Conservation (phyloP, 2,113 vertebrate species). For the Ceyx margarethae region DNA sequence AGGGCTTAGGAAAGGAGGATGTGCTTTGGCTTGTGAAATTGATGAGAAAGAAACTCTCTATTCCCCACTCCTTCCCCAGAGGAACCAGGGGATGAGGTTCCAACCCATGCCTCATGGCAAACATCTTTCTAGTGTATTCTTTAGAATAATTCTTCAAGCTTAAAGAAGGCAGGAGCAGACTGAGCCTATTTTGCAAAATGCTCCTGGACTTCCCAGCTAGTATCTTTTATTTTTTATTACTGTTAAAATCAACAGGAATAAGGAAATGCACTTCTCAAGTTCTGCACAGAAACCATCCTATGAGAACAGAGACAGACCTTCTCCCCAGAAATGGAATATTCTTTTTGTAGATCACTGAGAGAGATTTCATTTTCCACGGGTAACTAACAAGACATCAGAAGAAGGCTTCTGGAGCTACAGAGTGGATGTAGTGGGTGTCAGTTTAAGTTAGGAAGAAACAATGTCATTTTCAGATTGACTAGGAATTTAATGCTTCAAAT, state of each 20-base stretch:
- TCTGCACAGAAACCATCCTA: background rate
- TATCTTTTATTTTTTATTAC: background rate
- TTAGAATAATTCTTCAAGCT: background rate
- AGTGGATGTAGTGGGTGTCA: background rate
- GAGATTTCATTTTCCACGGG: background rate
- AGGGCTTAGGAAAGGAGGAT: background rate
- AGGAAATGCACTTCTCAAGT: background rate
- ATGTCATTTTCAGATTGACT: background rate
- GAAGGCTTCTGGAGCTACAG: background rate
- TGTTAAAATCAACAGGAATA: background rate
- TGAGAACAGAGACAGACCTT: background rate
- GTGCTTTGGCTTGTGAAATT: background rate
- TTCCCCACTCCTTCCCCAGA: background rate
- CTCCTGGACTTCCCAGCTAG: background rate
- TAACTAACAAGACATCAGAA: background rate
- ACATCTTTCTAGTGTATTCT: background rate
- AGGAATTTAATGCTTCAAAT: background rate
- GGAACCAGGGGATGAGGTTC: background rate
- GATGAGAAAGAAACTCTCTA: background rate
- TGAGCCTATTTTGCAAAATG: background rate
- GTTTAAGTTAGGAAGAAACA: background rate
- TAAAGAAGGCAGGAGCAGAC: background rate
- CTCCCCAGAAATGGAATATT: background rate
- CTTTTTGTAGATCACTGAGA: background rate
- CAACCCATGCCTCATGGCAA: background rate